Evolutionary conservation across 30 jellyfish, hydroid and myxozoan species (phyloP).

Genomic region (Phacellophora camtschatica): DNA sequence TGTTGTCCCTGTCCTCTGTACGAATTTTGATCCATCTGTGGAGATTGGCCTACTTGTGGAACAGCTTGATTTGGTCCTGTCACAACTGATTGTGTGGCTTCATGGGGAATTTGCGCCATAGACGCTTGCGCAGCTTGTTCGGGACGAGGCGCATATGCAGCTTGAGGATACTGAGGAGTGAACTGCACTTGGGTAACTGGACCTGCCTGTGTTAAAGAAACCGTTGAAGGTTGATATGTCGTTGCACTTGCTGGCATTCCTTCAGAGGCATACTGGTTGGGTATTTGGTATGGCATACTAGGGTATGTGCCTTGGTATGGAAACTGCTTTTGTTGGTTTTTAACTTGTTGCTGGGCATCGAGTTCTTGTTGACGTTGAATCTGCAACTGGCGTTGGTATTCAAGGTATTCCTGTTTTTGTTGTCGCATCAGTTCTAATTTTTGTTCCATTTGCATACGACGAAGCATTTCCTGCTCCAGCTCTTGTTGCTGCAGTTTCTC

Average conservation of each 20-base stretch:
- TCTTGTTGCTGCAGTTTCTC: conserved; percentile 95
- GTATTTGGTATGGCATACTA: conserved; percentile 10
- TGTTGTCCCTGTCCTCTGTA: conserved; percentile 1
- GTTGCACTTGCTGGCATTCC: neutral
- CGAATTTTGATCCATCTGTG: neutral
- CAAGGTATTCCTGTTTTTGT: conserved; percentile 96
- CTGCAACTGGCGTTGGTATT: conserved; percentile 92
- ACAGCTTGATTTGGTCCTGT: neutral
- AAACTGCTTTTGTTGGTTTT: conserved; percentile 76
- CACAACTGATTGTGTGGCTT: neutral
- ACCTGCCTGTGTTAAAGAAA: conserved; percentile 4
- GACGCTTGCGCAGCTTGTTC: too few relatives aligned
- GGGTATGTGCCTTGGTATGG: conserved; percentile 5
- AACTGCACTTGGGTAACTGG: conserved; percentile 18
- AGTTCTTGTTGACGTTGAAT: conserved; percentile 92
- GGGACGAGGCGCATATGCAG: neutral
- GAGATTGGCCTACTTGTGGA: neutral
- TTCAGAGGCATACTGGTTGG: conserved; percentile 14
- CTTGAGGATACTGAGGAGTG: conserved; percentile 41
- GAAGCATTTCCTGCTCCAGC: conserved; percentile 96
- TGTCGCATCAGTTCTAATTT: conserved; percentile 96
- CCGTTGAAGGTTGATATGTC: neutral
- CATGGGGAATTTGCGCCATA: neutral
- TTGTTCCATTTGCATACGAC: conserved; percentile 99
- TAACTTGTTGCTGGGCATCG: conserved; percentile 84